A percentile compares a stretch with the other conserved stretches of the same genome.
Evolutionary conservation across 2,797 vertebrate genomes (phyloP).

Genomic region (Eurystomus glaucurus): DNA sequence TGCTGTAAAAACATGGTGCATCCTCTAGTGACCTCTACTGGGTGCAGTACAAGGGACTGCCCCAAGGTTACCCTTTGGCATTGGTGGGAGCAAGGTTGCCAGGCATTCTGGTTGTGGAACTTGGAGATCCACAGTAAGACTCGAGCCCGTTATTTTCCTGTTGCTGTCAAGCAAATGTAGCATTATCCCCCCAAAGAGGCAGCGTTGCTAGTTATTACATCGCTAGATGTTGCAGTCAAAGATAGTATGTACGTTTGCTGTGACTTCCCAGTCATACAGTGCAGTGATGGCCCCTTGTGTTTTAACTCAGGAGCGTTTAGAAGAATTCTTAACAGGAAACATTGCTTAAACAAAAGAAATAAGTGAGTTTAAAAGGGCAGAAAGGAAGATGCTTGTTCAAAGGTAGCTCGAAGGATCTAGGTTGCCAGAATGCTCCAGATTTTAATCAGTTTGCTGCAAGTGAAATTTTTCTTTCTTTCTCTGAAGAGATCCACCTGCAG

Average conservation of each 20-base stretch:
- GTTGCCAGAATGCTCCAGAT: not conserved
- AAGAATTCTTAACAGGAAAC: not conserved
- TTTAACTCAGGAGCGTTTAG: not conserved
- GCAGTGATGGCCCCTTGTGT: not conserved
- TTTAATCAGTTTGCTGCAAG: not conserved
- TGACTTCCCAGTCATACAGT: not conserved
- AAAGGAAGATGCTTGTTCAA: not conserved
- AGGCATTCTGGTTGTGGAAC: not conserved
- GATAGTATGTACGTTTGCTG: not conserved
- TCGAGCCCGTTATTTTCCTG: not conserved
- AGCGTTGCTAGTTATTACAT: not conserved
- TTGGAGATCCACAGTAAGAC: not conserved
- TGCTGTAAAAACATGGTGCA: not conserved
- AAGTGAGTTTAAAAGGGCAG: not conserved
- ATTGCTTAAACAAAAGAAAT: not conserved
- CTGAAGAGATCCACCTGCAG: not conserved
- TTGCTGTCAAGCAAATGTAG: not conserved
- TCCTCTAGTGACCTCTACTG: conserved; percentile 50
- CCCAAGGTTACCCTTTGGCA: not conserved
- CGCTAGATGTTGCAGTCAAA: not conserved
- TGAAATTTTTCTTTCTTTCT: not conserved
- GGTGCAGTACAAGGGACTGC: not conserved
- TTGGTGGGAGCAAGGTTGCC: not conserved
- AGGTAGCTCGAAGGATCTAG: not conserved
- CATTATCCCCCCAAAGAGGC: not conserved